These are phyloP conservation scores for Struthidea cinerea DNA, from an alignment of 2,113 vertebrate species.

Conservation along the genomic window DNA sequence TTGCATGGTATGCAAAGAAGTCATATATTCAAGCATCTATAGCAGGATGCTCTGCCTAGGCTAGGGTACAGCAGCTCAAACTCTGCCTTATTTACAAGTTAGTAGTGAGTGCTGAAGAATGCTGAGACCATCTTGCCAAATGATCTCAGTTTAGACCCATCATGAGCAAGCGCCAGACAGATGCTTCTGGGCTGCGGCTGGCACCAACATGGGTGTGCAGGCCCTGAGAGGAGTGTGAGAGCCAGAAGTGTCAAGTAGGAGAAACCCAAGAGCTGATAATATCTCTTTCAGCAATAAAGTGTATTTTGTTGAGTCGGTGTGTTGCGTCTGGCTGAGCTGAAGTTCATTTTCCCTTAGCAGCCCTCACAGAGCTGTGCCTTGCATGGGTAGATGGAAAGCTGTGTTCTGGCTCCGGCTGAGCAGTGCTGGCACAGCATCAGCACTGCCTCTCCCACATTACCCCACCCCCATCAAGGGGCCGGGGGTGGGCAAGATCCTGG, in stretches of 20 bases:
- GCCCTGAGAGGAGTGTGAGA: neutral
- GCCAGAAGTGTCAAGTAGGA: neutral
- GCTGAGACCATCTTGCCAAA: neutral
- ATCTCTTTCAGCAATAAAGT: neutral
- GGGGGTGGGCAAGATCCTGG: neutral
- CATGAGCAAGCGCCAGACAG: neutral
- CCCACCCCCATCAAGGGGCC: neutral
- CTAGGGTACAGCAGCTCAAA: neutral
- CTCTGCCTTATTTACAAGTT: neutral
- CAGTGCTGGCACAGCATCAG: neutral
- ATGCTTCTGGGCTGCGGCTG: neutral
- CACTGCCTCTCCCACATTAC: rapidly evolving
- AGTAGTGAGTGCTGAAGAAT: neutral
- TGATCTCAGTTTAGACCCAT: neutral
- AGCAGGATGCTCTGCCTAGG: neutral
- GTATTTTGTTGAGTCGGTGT: neutral
- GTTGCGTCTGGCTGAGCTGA: neutral
- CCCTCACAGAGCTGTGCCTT: neutral
- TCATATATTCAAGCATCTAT: neutral
- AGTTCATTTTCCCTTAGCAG: neutral
- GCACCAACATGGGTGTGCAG: neutral
- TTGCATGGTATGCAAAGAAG: neutral
- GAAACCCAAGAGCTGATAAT: neutral
- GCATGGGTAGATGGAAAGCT: neutral
- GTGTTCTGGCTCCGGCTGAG: neutral